phyloP scores from a whole-genome alignment of 2,113 vertebrate genomes.

The Passerina amoena region DNA sequence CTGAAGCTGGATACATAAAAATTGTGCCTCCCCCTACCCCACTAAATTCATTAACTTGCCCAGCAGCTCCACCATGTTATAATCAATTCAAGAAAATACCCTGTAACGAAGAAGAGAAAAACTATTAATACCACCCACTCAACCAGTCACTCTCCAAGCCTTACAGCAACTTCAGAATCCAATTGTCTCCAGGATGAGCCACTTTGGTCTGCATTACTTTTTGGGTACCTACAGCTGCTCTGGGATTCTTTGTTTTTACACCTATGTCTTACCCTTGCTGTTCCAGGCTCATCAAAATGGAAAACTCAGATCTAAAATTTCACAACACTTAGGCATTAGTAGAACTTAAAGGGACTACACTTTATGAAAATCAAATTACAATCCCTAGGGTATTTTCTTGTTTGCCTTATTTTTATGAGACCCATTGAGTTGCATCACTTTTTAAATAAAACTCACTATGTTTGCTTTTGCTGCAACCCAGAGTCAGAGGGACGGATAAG shows the following conservation, averaged over 20 bases:
- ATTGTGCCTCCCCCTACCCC: not conserved
- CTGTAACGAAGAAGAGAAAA: not conserved
- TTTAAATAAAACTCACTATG: not conserved
- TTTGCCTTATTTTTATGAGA: not conserved
- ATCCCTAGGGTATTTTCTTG: not conserved
- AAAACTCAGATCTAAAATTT: not conserved
- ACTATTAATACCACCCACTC: not conserved
- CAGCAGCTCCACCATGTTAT: not conserved
- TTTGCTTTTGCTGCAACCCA: not conserved
- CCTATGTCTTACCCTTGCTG: not conserved
- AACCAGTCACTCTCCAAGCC: not conserved
- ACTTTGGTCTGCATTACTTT: not conserved
- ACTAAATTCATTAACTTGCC: not conserved
- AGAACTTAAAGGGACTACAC: not conserved
- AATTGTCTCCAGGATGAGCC: not conserved
- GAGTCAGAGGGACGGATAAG: not conserved
- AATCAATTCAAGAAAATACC: not conserved
- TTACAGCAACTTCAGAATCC: not conserved
- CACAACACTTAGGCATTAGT: not conserved
- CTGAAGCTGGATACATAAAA: not conserved
- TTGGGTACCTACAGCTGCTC: not conserved
- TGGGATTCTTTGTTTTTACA: not conserved
- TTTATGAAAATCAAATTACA: not conserved
- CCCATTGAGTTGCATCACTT: not conserved
- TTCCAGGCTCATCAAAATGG: not conserved